A percentile compares a stretch with the other conserved stretches of the same genome.
These are phyloP conservation scores for Clitarchus hookeri DNA, from an alignment of 2,888 invertebrate genomes.

Conservation along the genomic window DNA sequence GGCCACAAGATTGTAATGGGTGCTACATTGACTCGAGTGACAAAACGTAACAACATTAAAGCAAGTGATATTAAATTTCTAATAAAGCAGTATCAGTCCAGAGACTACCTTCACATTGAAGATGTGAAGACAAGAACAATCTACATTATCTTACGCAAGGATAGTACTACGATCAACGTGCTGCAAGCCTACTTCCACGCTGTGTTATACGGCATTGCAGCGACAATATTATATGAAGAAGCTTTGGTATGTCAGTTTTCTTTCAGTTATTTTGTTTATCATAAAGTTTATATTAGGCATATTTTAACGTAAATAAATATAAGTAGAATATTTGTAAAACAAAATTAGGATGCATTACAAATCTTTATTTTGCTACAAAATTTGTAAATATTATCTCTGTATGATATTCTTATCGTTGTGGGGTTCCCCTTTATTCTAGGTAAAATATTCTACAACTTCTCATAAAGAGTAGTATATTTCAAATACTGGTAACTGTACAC, in stretches of 20 bases:
- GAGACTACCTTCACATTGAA: conserved; percentile 62
- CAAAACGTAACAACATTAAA: conserved; percentile 47
- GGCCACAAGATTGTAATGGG: conserved; percentile 68
- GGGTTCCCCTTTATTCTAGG: too few species aligned
- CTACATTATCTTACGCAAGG: conserved; percentile 61
- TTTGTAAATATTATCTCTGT: too few species aligned
- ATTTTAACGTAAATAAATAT: too few species aligned
- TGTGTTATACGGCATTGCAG: conserved; percentile 59
- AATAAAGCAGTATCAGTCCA: conserved; percentile 56
- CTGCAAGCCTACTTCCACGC: conserved; percentile 73
- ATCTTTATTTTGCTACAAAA: too few species aligned
- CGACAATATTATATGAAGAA: conserved; percentile 53
- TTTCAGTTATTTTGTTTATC: not conserved
- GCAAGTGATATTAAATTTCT: conserved; percentile 54
- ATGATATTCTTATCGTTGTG: too few species aligned
- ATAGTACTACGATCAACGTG: conserved; percentile 60
- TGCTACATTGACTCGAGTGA: conserved; percentile 56
- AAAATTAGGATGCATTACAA: too few species aligned
- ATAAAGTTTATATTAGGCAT: too few species aligned
- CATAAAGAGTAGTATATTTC: too few species aligned
- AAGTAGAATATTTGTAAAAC: too few species aligned
- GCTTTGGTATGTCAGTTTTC: conserved; percentile 46
- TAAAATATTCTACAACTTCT: too few species aligned
- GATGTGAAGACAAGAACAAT: conserved; percentile 57
- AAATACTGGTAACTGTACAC: too few species aligned